Base-by-base conservation (phyloP, 2,797 vertebrate species). In the Lagorchestes hirsutus region DNA sequence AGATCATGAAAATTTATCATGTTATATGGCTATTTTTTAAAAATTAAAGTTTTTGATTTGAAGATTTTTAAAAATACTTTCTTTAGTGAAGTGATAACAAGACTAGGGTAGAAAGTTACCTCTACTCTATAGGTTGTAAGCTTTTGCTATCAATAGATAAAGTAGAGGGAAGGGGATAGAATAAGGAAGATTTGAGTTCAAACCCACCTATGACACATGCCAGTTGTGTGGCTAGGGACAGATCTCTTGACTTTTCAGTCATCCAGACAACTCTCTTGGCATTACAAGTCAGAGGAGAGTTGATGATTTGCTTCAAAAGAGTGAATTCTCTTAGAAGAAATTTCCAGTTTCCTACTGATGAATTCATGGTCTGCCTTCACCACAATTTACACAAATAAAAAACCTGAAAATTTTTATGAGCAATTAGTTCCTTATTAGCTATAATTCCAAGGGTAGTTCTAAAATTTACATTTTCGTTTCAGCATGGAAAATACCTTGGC, bases 41-140 rank as follows among this genome's bases (percentile, higher is more conserved):
- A 97, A 91, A 56, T 34, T 87, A 31, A 90, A 92, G 94, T 96
- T 29, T 92, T 93, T 93, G 91, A 87, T 58, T 91, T 90, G 56
- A 91, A 82, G 87, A 40, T 62, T 92, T 92, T 94, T 31, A 29
- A 40, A 93, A 91, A 31, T 12, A 62, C 50, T 91, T 74, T 52
- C 91, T 96, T 1, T 74, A 91, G 50, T 94, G 93, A 74, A 95
- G 1, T 92, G 90, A 54, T 94, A 94, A 74, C 24, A 90, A 91
- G 55, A 46, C 0, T 54, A n/a, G 10, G 40, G 40, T 90, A 46
- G 93, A 34, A 96, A 54, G 92, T 27, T 46, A 67, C 40, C 24
- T 93, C 50, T 93, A 54, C 18, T 16, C 40, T 94, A 13, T 67
- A 90, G 90, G 57, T 94, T 31, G 54, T 16, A 93, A 93, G 10